Conservation (phyloP, 2,797 vertebrate species). For the Rhincodon typus region DNA sequence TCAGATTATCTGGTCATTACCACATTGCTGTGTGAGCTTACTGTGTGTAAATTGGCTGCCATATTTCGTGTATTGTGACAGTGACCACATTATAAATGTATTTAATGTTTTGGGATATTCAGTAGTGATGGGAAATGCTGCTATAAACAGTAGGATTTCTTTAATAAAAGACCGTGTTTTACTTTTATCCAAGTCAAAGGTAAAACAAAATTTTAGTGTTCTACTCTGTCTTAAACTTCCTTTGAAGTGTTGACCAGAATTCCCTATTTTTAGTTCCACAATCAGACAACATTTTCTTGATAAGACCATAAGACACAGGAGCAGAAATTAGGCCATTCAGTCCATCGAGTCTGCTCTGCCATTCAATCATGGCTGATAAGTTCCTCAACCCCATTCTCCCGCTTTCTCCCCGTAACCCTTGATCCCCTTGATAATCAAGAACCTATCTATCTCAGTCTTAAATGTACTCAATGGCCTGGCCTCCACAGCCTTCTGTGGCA, state of each 20-base stretch:
- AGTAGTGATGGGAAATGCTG: neutral
- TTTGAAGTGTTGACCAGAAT: neutral
- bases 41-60: neutral
- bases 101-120: neutral
- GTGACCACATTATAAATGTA: too few species aligned
- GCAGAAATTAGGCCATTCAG: too few species aligned
- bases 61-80: neutral
- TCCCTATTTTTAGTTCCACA: neutral
- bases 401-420: too few species aligned
- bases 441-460: too few species aligned
- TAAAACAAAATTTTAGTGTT: neutral
- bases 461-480: too few species aligned
- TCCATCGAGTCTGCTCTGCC: too few species aligned
- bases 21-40: neutral
- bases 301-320: too few species aligned
- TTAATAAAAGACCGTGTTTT: neutral
- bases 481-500: too few species aligned
- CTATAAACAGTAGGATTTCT: neutral
- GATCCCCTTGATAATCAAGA: too few species aligned
- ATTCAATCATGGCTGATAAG: too few species aligned
- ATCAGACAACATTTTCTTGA: too few species aligned
- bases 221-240: neutral
- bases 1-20: neutral
- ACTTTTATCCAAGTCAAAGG: neutral
- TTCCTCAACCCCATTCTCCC: too few species aligned